Base-by-base conservation (phyloP, 1,140 invertebrate genomes). In the Centruroides vittatus region DNA sequence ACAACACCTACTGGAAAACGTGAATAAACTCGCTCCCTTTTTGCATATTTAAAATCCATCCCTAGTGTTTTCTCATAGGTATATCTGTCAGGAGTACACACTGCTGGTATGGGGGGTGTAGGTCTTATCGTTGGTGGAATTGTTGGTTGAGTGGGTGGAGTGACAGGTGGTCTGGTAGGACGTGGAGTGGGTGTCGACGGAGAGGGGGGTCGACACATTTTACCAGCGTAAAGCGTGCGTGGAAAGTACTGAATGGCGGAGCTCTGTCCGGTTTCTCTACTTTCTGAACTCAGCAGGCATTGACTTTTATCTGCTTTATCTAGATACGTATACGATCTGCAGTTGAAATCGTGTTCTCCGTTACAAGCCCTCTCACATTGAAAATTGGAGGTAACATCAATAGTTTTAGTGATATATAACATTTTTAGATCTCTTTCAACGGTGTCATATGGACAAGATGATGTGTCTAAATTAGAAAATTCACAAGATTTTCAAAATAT, bases 291-390 rank as follows among this genome's bases (percentile, higher is more conserved):
- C 46, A 78, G 65, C 12, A 76, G 66, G 59, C 75, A 77, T 49
- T 71, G 61, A n/a, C 63, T 67, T 46, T 61, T 64, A 8, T 62
- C 62, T 3, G 59, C 66, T 53, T 66, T 63, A 53, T 70, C 68
- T 4, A 77, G 60, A 65, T 77, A 78, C n/a, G 78, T 74, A 67
- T 74, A 79, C 4, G 76, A 75, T 41, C 77, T 66, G 61, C 78
- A 79, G 49, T 74, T 73, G 65, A 79, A 79, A n/a, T 73, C 72
- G 49, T 67, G 67, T 65, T 79, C 78, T 35, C 70, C 67, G 57
- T 76, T 73, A 68, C 78, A 79, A 7, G 74, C 72, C 51, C 71
- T 64, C 63, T 74, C 73, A 66, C 78, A 79, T 68, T 71, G 60
- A 67, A 68, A 70, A 12, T 55, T 64, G 4, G 68, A 67, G 7